Evolutionary conservation across 2,888 invertebrate species (phyloP), one percentile per base, ranked within the genome.

Genomic region (Cancer borealis): DNA sequence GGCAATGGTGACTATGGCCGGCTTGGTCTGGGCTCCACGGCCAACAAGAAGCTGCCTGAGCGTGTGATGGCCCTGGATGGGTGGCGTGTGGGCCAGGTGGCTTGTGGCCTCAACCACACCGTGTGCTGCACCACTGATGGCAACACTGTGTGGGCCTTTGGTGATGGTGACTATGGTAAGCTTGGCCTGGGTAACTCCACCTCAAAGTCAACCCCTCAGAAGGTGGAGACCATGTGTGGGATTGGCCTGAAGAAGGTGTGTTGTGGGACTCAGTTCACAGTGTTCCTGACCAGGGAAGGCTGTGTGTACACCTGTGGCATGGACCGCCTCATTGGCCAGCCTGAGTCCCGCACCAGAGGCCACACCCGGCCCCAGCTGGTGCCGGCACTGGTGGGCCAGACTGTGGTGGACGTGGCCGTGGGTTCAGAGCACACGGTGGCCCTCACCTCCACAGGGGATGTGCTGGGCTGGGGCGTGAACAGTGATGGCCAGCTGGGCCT

Each of bases 1-100:
- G 97, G 98, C 79, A 97, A 97, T 96, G 97, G 97, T 21, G 97
- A 97, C 96, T 97, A 97, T 96, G 97, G 97, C 0, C 96, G 97
- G 90, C 96, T 97, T 8, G 97, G 97, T 6, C 95, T 95, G 45
- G 95, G 95, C 30, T 93, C 94, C 47, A 97, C 97, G 0, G 97
- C 97, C 6, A 97, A 97, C 96, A 97, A 97, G 96, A 97, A 97
- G 96, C 96, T 97, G 8, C 97, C 97, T 0, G 97, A 97, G 96
- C 96, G 97, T 93, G 97, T 97, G 0, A 96, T 96, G 6, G 96
- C 97, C 12, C 96, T 97, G 91, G 97, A 97, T 88, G 97, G 96
- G n/a, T 96, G 97, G 95, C 96, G 97, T 96, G 96, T 97, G 95
- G 97, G 97, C 12, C 96, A 96, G 96, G 97, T 97, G 30, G 97